Conservation (phyloP, 2,888 invertebrate species). For the Stenoptilia bipunctidactyla region DNA sequence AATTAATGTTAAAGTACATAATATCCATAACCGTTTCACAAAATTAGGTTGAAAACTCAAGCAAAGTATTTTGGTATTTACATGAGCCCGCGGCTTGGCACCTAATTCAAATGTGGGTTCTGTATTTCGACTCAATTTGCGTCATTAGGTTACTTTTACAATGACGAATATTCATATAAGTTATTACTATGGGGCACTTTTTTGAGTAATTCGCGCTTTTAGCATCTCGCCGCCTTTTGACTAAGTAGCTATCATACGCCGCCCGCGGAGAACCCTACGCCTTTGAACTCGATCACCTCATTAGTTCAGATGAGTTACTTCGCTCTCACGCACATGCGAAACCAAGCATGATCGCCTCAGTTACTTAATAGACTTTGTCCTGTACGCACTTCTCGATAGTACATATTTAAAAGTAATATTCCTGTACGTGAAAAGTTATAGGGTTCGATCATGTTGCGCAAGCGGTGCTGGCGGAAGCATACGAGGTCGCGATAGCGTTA, state of each 20-base stretch:
- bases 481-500: constrained; percentile 53
- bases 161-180: no score
- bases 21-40: no score
- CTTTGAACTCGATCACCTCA: constrained; percentile 65
- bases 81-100: no score
- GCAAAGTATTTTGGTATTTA: no score
- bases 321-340: constrained; percentile 41
- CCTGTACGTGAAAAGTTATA: constrained; percentile 15
- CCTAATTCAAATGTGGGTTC: no score
- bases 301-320: constrained; percentile 57
- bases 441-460: constrained; percentile 36
- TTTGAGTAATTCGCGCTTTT: constrained; percentile 2
- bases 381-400: constrained; percentile 42
- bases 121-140: no score
- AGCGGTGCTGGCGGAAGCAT: constrained; percentile 49
- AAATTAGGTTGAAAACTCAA: no score
- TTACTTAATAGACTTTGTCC: constrained; percentile 46
- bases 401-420: constrained; percentile 9
- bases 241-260: constrained; percentile 10
- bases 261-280: constrained; percentile 45
- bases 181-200: no score
- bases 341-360: constrained; percentile 47
- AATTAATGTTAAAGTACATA: no score
- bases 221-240: constrained; percentile 10
- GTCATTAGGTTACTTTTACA: no score